Evolutionary conservation across 2,797 vertebrate species (phyloP), one percentile per base, ranked within the genome.

Genomic region (Gallirallus australis): DNA sequence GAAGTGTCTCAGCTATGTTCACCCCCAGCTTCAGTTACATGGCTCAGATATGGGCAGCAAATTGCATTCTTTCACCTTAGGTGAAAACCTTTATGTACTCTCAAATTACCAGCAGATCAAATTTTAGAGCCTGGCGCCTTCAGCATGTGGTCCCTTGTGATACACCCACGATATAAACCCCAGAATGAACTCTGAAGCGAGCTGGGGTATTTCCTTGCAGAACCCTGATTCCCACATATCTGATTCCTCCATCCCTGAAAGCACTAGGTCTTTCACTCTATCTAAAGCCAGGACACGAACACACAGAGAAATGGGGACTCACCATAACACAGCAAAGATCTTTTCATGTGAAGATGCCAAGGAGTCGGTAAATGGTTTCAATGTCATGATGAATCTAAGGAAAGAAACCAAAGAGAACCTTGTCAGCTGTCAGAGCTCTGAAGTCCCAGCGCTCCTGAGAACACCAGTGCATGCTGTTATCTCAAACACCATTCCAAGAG

Each of bases 281-380:
- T 11, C 63, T 39, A 47, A 72, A 90, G 70, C 19, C 33, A 84
- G 40, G 35, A 15, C 11, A 76, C 0, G 28, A 70, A 85, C 68
- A 63, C 48, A 64, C 21, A 93, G 66, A 68, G 71, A 68, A 50
- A 25, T 21, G 79, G 27, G 53, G 83, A 89, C 98, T 86, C 91
- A 99, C 99, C 98, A 99, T 96, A 99, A 98, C 90, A 98, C 98
- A 20, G 98, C 93, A 96, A 99, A 99, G 94, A 99, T 98, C 91
- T 98, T 99, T 94, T 99, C 99, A 23, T 98, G 95, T 50, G 98
- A 90, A 47, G 98, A 92, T 64, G 98, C 86, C 15, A 98, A 97
- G 15, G 97, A 83, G 35, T 99, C 99, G 9, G 89, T 92, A 87
- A 98, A 98, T 47, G 97, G 98, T 97, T 98, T 99, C 86, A 99